Evolutionary conservation across 92 coral and sea anemone species (phyloP).

Genomic region (Zoanthus solanderi): DNA sequence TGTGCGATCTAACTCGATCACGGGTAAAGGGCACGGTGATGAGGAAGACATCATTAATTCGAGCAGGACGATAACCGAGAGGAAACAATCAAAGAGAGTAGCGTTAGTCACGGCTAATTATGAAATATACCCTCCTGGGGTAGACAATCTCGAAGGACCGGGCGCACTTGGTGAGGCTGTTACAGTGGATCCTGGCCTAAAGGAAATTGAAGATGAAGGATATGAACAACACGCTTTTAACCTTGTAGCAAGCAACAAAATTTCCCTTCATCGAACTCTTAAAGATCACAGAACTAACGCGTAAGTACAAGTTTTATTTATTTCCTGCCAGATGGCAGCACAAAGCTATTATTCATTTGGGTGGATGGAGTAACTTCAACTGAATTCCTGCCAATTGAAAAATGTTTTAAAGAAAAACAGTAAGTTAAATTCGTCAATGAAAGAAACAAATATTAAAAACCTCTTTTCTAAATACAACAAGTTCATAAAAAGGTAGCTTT

Average conservation of each 20-base stretch:
- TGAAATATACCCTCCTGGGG: slow-evolving; percentile 78
- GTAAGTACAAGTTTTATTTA: slow-evolving; percentile 52
- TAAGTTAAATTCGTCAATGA: too few species aligned
- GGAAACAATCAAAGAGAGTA: slow-evolving; percentile 37
- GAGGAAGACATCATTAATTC: slow-evolving; percentile 24
- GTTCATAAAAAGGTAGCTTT: too few species aligned
- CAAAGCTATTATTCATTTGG: background rate
- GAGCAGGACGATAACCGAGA: slow-evolving; percentile 7
- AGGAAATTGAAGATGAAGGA: slow-evolving; percentile 77
- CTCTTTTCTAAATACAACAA: too few species aligned
- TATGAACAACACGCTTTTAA: slow-evolving; percentile 83
- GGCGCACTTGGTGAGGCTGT: slow-evolving; percentile 82
- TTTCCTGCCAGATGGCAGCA: background rate
- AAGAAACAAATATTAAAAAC: too few species aligned
- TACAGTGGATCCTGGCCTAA: slow-evolving; percentile 60
- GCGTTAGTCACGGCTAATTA: slow-evolving; percentile 71
- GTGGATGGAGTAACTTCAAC: background rate
- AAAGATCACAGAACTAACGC: slow-evolving; percentile 69
- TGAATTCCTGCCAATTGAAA: background rate
- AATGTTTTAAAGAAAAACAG: too few species aligned
- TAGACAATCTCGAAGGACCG: slow-evolving; percentile 67
- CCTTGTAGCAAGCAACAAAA: slow-evolving; percentile 78
- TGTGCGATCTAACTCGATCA: background rate
- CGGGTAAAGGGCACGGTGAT: slow-evolving; percentile 8
- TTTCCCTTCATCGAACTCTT: slow-evolving; percentile 77